Conservation (phyloP, 2,888 invertebrate genomes). For the Orchesellides sinensis region DNA sequence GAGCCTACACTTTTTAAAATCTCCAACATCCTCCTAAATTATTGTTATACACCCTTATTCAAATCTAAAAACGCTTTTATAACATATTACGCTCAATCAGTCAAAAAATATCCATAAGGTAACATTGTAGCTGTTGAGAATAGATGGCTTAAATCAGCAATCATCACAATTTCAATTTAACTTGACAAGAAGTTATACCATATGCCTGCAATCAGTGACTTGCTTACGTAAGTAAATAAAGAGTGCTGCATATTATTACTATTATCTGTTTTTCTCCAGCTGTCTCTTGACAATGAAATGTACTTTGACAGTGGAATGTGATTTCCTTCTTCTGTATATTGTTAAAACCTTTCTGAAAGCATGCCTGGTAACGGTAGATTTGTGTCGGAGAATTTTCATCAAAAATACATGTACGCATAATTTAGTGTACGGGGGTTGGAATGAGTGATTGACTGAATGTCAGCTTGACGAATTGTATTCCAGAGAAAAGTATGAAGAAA, state of each 20-base stretch:
- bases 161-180: neutral
- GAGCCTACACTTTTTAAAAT: too few relatives aligned
- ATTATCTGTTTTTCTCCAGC: constrained; percentile 28
- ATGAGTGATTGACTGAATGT: constrained; percentile 63
- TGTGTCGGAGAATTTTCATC: neutral
- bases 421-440: neutral
- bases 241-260: too few relatives aligned
- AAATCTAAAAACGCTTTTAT: too few relatives aligned
- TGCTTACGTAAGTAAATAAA: neutral
- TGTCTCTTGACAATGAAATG: constrained; percentile 39
- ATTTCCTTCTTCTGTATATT: constrained; percentile 20
- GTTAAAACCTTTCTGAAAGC: too few relatives aligned
- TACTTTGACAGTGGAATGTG: constrained; percentile 44
- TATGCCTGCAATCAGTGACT: neutral
- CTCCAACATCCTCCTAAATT: too few relatives aligned
- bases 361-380: neutral
- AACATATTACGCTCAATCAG: too few relatives aligned
- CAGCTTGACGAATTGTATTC: constrained; percentile 57
- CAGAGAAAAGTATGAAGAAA: neutral
- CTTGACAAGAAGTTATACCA: neutral
- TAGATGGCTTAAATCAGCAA: neutral
- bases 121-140: neutral
- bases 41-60: too few relatives aligned
- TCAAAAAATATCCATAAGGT: neutral
- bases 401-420: neutral